Percentiles rank a stretch among this genome's conserved stretches.
Evolutionary conservation across 2,888 invertebrate genomes (phyloP).

Genomic region (Drosophila putrida): DNA sequence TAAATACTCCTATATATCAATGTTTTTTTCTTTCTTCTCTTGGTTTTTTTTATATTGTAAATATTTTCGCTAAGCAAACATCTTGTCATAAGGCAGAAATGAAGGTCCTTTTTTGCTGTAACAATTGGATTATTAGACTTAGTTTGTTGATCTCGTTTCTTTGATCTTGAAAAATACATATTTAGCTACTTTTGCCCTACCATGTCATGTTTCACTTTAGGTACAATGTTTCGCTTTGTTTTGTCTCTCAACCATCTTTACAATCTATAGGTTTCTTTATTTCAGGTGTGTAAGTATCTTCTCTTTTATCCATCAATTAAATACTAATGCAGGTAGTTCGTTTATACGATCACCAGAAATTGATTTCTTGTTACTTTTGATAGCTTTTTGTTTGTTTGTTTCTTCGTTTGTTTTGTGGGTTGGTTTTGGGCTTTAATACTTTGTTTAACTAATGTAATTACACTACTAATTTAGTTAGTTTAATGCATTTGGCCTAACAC

Average conservation of each 20-base stretch:
- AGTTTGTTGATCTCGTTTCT: slow-evolving; percentile 3
- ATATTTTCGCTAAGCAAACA: slow-evolving; percentile 53
- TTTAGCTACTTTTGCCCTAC: slow-evolving; percentile 36
- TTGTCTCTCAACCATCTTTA: slow-evolving; percentile 16
- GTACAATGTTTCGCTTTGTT: slow-evolving; percentile 61
- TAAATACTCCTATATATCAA: slow-evolving; percentile 38
- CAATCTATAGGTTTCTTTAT: slow-evolving; percentile 9
- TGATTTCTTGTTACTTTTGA: slow-evolving; percentile 23
- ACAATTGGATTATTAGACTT: slow-evolving; percentile 8
- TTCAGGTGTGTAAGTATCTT: slow-evolving; percentile 54
- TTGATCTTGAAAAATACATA: slow-evolving; percentile 11
- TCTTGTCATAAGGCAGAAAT: slow-evolving; percentile 52
- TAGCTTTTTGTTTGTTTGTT: slow-evolving; percentile 22
- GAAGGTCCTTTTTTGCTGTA: slow-evolving; percentile 48
- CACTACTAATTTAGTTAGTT: slow-evolving; percentile 58
- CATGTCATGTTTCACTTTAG: slow-evolving; percentile 63
- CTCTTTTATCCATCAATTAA: slow-evolving; percentile 50
- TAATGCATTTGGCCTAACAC: slow-evolving; percentile 46
- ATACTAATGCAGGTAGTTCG: slow-evolving; percentile 79
- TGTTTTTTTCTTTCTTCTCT: slow-evolving; percentile 1
- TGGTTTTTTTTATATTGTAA: slow-evolving; percentile 36
- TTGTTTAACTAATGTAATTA: slow-evolving; percentile 47
- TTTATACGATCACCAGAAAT: slow-evolving; percentile 70
- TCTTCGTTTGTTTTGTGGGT: slow-evolving; percentile 27
- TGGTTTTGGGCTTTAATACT: slow-evolving; percentile 66